These are phyloP conservation scores for Danionella dracula DNA, from an alignment of 2,797 vertebrate species.

Conservation along the genomic window DNA sequence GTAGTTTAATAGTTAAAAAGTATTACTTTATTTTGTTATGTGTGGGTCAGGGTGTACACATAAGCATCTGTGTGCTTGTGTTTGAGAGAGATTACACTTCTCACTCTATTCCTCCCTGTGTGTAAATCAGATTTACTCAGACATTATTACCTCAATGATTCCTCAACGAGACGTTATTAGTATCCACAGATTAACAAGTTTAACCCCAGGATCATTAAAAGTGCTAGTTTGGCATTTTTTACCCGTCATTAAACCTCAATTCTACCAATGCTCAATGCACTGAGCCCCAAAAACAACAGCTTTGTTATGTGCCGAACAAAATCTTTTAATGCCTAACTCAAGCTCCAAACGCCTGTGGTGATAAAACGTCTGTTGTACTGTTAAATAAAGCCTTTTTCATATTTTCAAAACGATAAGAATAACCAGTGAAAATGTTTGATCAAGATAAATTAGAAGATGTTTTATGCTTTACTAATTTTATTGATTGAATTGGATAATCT, in stretches of 20 bases:
- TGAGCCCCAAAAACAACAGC: not conserved
- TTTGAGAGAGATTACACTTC: constrained; percentile 31
- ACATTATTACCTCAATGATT: constrained; percentile 66
- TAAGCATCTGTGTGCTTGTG: constrained; percentile 12
- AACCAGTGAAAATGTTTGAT: too few species aligned
- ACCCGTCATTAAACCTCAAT: constrained; percentile 35
- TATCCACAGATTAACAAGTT: constrained; percentile 67
- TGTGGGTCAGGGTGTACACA: not conserved
- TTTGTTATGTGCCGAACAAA: not conserved
- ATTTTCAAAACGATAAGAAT: too few species aligned
- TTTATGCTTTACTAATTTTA: too few species aligned
- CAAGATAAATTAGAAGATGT: too few species aligned
- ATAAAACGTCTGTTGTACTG: too few species aligned
- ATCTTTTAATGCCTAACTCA: not conserved
- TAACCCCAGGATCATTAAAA: constrained; percentile 65
- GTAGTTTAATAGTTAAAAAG: too few species aligned
- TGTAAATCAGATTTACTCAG: constrained; percentile 64
- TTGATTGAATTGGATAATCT: too few species aligned
- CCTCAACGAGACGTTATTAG: constrained; percentile 61
- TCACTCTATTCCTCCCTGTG: constrained; percentile 44
- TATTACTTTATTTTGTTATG: too few species aligned
- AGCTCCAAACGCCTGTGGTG: too few species aligned
- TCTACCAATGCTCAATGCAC: constrained; percentile 30
- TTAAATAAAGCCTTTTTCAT: too few species aligned
- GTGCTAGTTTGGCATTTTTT: constrained; percentile 61